Percentiles rank a stretch among this genome's conserved stretches.
These are phyloP conservation scores for Pandion haliaetus DNA, from an alignment of 2,113 vertebrate genomes.

Conservation along the genomic window DNA sequence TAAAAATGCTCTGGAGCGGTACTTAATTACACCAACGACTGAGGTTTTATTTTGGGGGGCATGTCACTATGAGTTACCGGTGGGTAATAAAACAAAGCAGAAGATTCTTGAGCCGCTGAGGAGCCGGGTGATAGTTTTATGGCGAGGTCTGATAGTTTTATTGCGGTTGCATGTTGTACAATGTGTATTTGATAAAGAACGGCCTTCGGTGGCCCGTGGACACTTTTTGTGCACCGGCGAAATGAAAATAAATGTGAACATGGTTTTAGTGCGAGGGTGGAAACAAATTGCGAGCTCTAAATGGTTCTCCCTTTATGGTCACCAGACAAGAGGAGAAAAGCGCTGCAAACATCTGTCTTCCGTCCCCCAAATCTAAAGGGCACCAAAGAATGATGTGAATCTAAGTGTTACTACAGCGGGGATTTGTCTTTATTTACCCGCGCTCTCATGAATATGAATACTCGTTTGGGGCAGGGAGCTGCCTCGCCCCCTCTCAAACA, in stretches of 20 bases:
- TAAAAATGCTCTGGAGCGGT: conserved; percentile 13
- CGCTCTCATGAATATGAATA: conserved; percentile 81
- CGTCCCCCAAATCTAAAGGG: conserved; percentile 75
- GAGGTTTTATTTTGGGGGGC: not conserved
- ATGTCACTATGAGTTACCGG: not conserved
- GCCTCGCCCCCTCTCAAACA: conserved; percentile 29
- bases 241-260: conserved; percentile 80
- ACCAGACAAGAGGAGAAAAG: conserved; percentile 78
- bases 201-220: conserved; percentile 74
- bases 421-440: conserved; percentile 77
- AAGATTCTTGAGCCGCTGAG: conserved; percentile 37
- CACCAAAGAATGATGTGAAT: conserved; percentile 82
- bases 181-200: conserved; percentile 82
- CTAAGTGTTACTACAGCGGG: conserved; percentile 75
- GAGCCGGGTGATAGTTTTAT: conserved; percentile 72
- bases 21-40: conserved; percentile 47
- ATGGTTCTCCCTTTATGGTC: conserved; percentile 78
- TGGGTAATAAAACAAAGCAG: not conserved
- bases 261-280: conserved; percentile 64
- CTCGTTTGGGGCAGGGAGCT: conserved; percentile 48
- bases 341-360: conserved; percentile 80
- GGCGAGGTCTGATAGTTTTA: conserved; percentile 73
- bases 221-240: conserved; percentile 69
- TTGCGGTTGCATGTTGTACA: conserved; percentile 71
- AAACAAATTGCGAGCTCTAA: conserved; percentile 79